Conservation (phyloP, 1,140 invertebrate genomes). For the Drosophila pectinifera region DNA sequence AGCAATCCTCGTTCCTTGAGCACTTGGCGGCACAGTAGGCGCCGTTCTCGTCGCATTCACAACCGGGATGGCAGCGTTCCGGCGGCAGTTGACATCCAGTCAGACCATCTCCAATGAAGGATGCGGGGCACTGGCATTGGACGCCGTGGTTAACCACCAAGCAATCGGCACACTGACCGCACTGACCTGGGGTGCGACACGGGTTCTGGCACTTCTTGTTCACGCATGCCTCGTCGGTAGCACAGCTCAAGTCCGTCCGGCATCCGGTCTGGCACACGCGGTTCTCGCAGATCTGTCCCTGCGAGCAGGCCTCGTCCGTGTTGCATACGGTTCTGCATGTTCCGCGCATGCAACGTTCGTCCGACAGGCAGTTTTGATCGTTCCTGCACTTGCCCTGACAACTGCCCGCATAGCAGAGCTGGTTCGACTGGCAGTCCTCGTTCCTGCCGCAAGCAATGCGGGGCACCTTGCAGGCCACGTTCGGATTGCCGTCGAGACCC, state of each 20-base stretch:
- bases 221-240: conserved; percentile 90
- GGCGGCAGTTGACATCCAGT: conserved; percentile 89
- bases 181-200: conserved; percentile 88
- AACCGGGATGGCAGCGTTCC: conserved; percentile 88
- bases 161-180: conserved; percentile 93
- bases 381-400: conserved; percentile 92
- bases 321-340: conserved; percentile 94
- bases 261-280: conserved; percentile 94
- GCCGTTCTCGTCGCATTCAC: conserved; percentile 91
- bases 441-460: conserved; percentile 87
- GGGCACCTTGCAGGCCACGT: conserved; percentile 89
- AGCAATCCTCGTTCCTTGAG: conserved; percentile 88
- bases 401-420: conserved; percentile 90
- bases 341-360: conserved; percentile 93
- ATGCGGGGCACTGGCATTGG: conserved; percentile 92
- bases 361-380: conserved; percentile 92
- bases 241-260: conserved; percentile 92
- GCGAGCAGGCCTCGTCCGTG: conserved; percentile 91
- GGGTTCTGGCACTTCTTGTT: conserved; percentile 94
- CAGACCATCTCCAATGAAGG: conserved; percentile 92
- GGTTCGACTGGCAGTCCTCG: conserved; percentile 88
- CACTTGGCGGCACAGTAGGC: conserved; percentile 90
- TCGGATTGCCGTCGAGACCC: conserved; percentile 90
- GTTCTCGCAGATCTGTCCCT: conserved; percentile 94
- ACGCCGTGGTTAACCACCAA: conserved; percentile 92